Evolutionary conservation across 2,113 vertebrate genomes (phyloP).

Genomic region (Ellobius talpinus): DNA sequence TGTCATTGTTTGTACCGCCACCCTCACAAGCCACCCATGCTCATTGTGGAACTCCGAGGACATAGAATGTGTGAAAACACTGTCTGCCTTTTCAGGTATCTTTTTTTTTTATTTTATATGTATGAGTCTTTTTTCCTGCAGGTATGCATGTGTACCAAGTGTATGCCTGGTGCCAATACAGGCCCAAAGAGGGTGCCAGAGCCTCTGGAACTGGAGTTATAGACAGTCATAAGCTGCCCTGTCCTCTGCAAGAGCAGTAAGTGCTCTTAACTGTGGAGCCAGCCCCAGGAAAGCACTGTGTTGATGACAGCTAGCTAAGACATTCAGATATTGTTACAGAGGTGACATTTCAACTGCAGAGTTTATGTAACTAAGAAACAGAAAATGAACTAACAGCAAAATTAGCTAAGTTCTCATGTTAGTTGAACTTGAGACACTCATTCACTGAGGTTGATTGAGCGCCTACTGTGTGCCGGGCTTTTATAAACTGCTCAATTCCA

Average conservation of each 20-base stretch:
- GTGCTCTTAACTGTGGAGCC: neutral
- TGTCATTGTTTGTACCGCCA: neutral
- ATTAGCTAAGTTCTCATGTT: neutral
- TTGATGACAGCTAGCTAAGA: neutral
- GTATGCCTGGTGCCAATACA: neutral
- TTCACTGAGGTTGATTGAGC: neutral
- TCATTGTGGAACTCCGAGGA: neutral
- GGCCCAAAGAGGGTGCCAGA: neutral
- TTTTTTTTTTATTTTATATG: neutral
- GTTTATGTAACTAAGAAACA: neutral
- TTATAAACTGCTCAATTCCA: neutral
- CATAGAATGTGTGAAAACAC: neutral
- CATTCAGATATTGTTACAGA: neutral
- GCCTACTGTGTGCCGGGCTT: neutral
- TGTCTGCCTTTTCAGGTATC: neutral
- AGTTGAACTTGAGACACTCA: neutral
- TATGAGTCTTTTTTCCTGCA: neutral
- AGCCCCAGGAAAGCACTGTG: neutral
- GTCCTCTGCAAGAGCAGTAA: neutral
- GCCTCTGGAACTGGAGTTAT: neutral
- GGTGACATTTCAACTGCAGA: neutral
- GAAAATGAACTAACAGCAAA: neutral
- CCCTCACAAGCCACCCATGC: neutral
- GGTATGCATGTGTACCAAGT: neutral
- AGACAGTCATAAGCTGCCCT: neutral